Percentiles rank a stretch among this genome's conserved stretches.
Conservation (phyloP, 2,113 vertebrate species). For the Neolamprologus sp. region DNA sequence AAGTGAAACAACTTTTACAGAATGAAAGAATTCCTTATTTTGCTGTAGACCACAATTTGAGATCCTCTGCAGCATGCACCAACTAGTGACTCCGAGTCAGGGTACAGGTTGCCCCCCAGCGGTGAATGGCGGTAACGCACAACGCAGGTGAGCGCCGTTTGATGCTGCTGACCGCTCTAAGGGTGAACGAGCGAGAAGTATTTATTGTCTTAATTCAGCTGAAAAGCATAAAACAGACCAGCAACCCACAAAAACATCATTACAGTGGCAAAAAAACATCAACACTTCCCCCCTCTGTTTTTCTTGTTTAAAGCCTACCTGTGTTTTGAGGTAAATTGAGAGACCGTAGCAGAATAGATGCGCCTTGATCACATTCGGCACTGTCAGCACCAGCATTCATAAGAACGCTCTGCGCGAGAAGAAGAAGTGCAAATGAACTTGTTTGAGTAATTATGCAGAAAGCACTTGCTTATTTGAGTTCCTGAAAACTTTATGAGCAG, state of each 20-base stretch:
- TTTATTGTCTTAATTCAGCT: not conserved
- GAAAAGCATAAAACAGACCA: too few relatives aligned
- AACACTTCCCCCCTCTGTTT: not conserved
- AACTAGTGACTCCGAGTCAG: slow-evolving; percentile 1
- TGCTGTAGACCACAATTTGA: not conserved
- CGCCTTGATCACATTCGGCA: not conserved
- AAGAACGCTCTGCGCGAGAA: slow-evolving; percentile 16
- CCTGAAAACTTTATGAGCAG: not conserved
- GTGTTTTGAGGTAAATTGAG: slow-evolving; percentile 61
- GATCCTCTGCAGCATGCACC: not conserved
- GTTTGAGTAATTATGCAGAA: not conserved
- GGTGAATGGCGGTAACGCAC: slow-evolving; percentile 17
- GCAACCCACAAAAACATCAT: not conserved
- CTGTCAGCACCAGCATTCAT: not conserved
- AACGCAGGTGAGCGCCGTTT: slow-evolving; percentile 33
- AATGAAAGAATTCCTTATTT: not conserved
- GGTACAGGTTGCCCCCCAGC: slow-evolving; percentile 42
- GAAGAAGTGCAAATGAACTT: not conserved
- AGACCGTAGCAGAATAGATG: slow-evolving; percentile 36
- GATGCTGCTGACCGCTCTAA: not conserved
- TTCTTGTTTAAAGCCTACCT: slow-evolving; percentile 32
- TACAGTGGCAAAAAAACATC: not conserved
- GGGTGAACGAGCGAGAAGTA: not conserved
- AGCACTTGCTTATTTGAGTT: not conserved
- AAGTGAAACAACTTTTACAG: not conserved